phyloP scores from a whole-genome alignment of 1,140 invertebrate genomes.

The Stratiolaelaps scimitus region DNA sequence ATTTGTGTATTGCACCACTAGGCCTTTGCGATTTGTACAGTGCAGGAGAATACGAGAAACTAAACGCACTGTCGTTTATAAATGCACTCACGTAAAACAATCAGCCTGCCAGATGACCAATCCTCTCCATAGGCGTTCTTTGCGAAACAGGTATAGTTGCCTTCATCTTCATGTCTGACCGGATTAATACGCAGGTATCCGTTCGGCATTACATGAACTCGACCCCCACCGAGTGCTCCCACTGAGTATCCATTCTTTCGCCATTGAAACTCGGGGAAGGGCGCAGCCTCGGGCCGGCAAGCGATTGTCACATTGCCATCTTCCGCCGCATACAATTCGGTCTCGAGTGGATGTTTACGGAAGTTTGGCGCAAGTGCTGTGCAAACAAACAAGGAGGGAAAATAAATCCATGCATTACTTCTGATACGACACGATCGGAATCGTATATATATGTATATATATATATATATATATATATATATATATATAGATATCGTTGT shows the following conservation, averaged over 20 bases:
- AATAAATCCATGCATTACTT: background rate
- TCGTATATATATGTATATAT: background rate
- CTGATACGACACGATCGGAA: background rate
- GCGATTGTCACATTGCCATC: slow-evolving; percentile 77
- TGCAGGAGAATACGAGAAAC: background rate
- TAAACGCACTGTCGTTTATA: slow-evolving; percentile 5
- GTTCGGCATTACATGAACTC: slow-evolving; percentile 58
- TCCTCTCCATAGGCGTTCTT: slow-evolving; percentile 62
- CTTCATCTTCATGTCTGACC: slow-evolving; percentile 72
- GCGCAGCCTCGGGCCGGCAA: slow-evolving; percentile 87
- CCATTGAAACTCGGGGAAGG: slow-evolving; percentile 74
- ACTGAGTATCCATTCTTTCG: slow-evolving; percentile 73
- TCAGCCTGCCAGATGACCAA: slow-evolving; percentile 62
- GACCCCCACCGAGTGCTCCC: slow-evolving; percentile 49
- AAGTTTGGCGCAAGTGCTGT: slow-evolving; percentile 73
- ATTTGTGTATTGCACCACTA: too few species aligned
- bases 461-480: background rate
- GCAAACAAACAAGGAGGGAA: slow-evolving; percentile 34
- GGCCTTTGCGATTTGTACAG: background rate
- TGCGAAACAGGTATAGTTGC: slow-evolving; percentile 73
- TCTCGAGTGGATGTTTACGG: slow-evolving; percentile 70
- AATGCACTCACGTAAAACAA: slow-evolving; percentile 60
- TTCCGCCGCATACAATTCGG: slow-evolving; percentile 76
- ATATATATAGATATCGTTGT: too few species aligned
- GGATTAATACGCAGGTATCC: slow-evolving; percentile 73